These are phyloP conservation scores for Sipha flava DNA, from an alignment of 1,140 invertebrate species.

Conservation along the genomic window DNA sequence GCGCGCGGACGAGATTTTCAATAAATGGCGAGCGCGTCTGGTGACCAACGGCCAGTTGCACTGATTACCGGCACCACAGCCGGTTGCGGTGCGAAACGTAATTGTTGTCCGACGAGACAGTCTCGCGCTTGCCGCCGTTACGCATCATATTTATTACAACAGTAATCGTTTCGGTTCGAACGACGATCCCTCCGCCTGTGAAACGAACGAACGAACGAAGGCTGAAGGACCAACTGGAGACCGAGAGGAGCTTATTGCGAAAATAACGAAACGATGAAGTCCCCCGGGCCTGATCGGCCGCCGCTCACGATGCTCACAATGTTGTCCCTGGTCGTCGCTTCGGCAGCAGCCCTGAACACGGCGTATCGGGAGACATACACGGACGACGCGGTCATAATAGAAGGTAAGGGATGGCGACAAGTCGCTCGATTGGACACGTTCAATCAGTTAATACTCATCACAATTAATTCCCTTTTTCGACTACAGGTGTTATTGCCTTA, in stretches of 20 bases:
- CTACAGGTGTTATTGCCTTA: no score
- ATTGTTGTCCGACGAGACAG: no score
- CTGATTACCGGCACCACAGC: background rate
- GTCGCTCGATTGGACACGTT: no score
- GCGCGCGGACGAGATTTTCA: background rate
- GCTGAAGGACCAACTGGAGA: no score
- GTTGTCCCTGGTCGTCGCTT: no score
- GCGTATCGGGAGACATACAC: background rate
- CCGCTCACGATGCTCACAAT: no score
- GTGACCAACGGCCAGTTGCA: conserved; percentile 20
- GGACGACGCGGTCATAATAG: conserved; percentile 11
- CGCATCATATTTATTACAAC: no score
- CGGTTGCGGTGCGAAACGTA: conserved; percentile 2
- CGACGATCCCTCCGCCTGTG: no score
- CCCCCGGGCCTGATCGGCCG: background rate
- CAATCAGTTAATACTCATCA: no score
- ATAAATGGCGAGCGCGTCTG: conserved; percentile 9
- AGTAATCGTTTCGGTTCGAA: background rate
- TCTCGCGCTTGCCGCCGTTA: background rate
- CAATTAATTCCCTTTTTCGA: no score
- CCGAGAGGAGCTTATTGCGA: no score
- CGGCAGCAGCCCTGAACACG: background rate
- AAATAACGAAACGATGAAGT: background rate
- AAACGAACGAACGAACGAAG: no score
- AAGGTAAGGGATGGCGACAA: conserved; percentile 26